phyloP scores from a whole-genome alignment of 2,797 vertebrate genomes.

The Sardinella longiceps region DNA sequence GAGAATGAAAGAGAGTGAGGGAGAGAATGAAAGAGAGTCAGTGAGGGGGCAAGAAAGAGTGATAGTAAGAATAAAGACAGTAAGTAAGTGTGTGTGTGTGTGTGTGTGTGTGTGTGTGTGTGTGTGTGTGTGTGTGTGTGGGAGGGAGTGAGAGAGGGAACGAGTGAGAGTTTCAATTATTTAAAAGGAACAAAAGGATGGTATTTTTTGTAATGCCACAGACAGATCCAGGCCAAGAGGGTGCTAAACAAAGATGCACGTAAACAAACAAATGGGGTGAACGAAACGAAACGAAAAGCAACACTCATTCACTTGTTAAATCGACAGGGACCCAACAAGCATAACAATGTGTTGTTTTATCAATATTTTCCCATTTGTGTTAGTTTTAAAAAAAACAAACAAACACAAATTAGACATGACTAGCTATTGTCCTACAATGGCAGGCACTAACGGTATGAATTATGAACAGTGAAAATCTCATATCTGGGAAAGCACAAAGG shows the following conservation, averaged over 20 bases:
- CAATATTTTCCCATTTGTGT: constrained; percentile 50
- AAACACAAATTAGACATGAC: constrained; percentile 42
- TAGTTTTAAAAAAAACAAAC: constrained; percentile 39
- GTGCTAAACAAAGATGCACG: constrained; percentile 34
- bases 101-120: constrained; percentile 5
- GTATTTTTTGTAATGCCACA: constrained; percentile 60
- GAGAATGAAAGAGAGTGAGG: not conserved
- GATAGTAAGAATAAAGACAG: not conserved
- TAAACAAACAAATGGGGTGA: constrained; percentile 52
- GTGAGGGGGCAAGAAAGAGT: not conserved
- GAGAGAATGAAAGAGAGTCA: not conserved
- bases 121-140: not conserved
- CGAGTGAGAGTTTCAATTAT: constrained; percentile 64
- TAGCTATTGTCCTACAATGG: constrained; percentile 53
- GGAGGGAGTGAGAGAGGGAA: not conserved
- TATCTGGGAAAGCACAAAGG: not conserved
- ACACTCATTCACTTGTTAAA: constrained; percentile 40
- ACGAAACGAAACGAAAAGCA: constrained; percentile 37
- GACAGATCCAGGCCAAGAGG: constrained; percentile 56
- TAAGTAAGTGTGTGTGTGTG: not conserved
- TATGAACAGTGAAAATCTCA: not conserved
- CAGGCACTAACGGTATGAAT: not conserved
- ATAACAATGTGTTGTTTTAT: constrained; percentile 41
- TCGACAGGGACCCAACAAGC: constrained; percentile 61
- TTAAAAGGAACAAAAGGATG: constrained; percentile 61